Conservation (phyloP, 2,113 vertebrate genomes). For the Gallinago media region DNA sequence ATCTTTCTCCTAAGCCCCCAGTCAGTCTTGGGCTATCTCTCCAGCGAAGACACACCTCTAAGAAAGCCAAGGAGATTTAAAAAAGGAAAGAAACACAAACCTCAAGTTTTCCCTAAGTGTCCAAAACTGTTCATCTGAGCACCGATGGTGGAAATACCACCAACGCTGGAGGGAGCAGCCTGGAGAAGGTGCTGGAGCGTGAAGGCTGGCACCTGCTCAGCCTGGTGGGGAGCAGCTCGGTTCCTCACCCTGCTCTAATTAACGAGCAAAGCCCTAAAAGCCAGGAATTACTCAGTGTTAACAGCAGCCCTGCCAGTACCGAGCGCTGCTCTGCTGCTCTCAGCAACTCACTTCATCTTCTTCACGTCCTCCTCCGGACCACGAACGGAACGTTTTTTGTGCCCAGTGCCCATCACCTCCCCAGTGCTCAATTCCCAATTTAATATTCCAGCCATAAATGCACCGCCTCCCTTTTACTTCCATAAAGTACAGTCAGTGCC, state of each 20-base stretch:
- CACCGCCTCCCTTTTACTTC: background rate
- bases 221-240: background rate
- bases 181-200: rapidly evolving
- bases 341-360: background rate
- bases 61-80: background rate
- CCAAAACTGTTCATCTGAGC: background rate
- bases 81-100: background rate
- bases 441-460: background rate
- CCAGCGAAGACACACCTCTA: background rate
- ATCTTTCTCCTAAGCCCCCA: background rate
- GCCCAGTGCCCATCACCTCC: background rate
- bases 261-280: background rate
- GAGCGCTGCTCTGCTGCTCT: background rate
- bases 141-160: background rate
- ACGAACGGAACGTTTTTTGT: background rate
- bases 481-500: background rate
- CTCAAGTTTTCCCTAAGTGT: background rate
- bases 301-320: background rate
- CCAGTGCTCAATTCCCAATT: background rate
- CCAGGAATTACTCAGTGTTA: background rate
- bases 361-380: background rate
- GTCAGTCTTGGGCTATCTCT: background rate
- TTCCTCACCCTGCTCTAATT: background rate
- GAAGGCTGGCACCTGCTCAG: background rate
- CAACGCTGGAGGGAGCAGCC: background rate